Percentiles rank a stretch among this genome's conserved stretches.
Evolutionary conservation across 30 jellyfish, hydroid and myxozoan species (phyloP).

Genomic region (Euphysa ruthae): DNA sequence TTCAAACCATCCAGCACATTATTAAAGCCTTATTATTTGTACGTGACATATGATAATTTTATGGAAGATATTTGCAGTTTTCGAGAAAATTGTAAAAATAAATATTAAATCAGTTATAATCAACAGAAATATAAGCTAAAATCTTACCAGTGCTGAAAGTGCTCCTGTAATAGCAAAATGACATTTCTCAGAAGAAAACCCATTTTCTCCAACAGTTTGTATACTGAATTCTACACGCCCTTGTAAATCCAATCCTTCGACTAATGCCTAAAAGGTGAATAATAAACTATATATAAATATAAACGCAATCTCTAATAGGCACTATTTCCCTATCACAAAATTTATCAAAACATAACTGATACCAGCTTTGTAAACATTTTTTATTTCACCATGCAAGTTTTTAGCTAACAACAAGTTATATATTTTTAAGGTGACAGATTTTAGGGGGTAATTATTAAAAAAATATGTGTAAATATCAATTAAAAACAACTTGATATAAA

Average conservation of each 20-base stretch:
- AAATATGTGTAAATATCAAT: no score
- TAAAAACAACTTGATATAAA: no score
- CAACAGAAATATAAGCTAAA: background rate
- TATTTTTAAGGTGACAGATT: no score
- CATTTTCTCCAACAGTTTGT: constrained; percentile 89
- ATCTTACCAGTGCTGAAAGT: constrained; percentile 63
- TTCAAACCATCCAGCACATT: background rate
- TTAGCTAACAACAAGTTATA: no score
- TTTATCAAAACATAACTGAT: background rate
- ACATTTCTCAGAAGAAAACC: constrained; percentile 83
- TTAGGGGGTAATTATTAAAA: no score
- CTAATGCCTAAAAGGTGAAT: constrained; percentile 41
- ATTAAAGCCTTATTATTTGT: no score
- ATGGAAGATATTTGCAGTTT: no score
- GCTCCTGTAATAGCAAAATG: constrained; percentile 87
- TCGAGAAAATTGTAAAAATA: no score
- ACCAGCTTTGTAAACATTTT: no score
- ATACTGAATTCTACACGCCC: constrained; percentile 80
- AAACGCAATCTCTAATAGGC: background rate
- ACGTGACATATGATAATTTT: no score
- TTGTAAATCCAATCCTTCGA: constrained; percentile 55
- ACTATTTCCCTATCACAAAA: background rate
- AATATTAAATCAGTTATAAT: background rate
- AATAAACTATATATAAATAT: no score
- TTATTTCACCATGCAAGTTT: no score